Conservation (phyloP, 2,113 vertebrate species). For the Petaurus breviceps region DNA sequence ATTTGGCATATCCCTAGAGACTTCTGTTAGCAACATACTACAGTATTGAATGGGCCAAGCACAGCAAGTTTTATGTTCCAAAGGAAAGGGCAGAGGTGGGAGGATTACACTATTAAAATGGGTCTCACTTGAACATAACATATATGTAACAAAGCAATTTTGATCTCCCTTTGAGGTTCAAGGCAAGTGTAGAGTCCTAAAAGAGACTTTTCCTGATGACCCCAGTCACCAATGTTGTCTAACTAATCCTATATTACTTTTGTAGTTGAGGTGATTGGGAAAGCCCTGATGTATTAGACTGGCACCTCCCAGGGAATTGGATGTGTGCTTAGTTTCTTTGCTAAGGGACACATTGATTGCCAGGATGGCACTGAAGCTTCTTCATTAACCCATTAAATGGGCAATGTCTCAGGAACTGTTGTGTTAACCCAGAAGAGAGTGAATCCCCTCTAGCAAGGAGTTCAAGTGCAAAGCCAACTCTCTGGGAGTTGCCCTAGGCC, state of each 20-base stretch:
- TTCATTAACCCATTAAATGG: neutral
- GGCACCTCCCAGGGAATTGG: neutral
- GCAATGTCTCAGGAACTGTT: neutral
- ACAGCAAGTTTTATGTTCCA: neutral
- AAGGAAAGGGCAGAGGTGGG: neutral
- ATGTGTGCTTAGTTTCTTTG: neutral
- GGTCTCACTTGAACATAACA: neutral
- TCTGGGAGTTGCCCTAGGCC: neutral
- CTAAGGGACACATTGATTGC: neutral
- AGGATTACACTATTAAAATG: neutral
- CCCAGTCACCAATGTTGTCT: neutral
- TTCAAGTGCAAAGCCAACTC: neutral
- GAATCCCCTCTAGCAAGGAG: neutral
- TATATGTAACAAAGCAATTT: neutral
- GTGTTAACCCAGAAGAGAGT: neutral
- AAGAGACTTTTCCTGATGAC: neutral
- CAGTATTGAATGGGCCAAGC: neutral
- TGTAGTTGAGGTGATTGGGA: neutral
- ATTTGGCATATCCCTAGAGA: neutral
- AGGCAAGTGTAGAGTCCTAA: neutral
- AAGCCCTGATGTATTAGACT: neutral
- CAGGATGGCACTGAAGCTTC: accelerated
- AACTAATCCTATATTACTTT: neutral
- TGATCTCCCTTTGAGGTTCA: neutral
- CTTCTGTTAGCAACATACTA: neutral